Conservation (phyloP, 2,113 vertebrate species). For the Spheniscus mendiculus region DNA sequence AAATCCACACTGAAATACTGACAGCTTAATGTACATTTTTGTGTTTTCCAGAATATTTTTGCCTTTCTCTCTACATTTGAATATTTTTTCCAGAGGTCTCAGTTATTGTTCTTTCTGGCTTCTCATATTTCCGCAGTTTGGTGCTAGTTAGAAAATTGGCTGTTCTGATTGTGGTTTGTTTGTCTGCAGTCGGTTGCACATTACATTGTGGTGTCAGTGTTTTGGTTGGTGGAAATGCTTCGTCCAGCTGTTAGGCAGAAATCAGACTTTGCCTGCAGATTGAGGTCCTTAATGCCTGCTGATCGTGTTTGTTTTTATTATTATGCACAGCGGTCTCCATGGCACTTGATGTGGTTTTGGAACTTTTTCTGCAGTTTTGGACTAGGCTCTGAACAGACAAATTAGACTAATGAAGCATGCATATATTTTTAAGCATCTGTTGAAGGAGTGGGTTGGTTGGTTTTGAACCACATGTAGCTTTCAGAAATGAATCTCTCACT, state of each 20-base stretch:
- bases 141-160: conserved; percentile 41
- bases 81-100: not conserved
- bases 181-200: conserved; percentile 11
- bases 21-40: not conserved
- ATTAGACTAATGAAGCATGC: not conserved
- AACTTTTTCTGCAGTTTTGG: conserved; percentile 34
- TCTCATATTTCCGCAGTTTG: conserved; percentile 41
- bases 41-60: not conserved
- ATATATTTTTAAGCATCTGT: conserved; percentile 31
- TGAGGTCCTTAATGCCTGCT: conserved; percentile 56
- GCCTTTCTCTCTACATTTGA: not conserved
- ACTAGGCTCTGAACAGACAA: not conserved
- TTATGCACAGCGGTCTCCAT: conserved; percentile 5
- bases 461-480: not conserved
- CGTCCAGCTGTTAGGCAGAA: conserved; percentile 48
- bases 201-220: conserved; percentile 35
- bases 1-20: not conserved
- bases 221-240: conserved; percentile 44
- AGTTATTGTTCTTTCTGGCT: conserved; percentile 6
- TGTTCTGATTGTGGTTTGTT: conserved; percentile 44
- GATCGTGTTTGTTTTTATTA: conserved; percentile 73
- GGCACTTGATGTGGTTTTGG: conserved; percentile 71
- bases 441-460: not conserved
- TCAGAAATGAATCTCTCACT: not conserved
- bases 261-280: conserved; percentile 64